These are phyloP conservation scores for Onychostruthus taczanowskii DNA, from an alignment of 2,113 vertebrate species.

Conservation along the genomic window DNA sequence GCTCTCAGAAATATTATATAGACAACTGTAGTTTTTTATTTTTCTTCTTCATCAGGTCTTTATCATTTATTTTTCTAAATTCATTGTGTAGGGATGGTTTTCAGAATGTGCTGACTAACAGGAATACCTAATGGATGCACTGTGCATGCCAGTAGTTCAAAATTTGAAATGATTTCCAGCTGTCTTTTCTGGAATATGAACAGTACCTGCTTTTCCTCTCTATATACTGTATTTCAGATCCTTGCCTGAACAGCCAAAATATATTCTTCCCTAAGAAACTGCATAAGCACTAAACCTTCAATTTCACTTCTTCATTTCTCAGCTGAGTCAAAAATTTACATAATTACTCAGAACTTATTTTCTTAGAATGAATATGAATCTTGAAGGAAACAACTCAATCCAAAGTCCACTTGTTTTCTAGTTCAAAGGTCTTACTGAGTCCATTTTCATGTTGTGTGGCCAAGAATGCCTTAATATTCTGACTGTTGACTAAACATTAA, in stretches of 20 bases:
- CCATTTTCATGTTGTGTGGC: not conserved
- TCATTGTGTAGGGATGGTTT: not conserved
- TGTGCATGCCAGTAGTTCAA: not conserved
- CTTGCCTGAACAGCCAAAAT: not conserved
- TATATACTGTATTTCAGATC: not conserved
- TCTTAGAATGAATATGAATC: not conserved
- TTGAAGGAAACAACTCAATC: not conserved
- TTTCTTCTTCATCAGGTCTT: not conserved
- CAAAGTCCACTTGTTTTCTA: constrained; percentile 4
- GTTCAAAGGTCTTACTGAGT: constrained; percentile 14
- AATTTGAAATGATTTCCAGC: constrained; percentile 40
- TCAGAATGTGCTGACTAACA: constrained; percentile 53
- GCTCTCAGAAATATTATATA: not conserved
- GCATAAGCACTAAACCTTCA: not conserved
- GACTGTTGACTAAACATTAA: not conserved
- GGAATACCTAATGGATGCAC: constrained; percentile 31
- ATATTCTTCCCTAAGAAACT: not conserved
- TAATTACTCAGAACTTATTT: constrained; percentile 1
- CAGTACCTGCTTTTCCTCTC: constrained; percentile 47
- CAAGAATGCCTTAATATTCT: not conserved
- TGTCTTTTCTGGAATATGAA: constrained; percentile 34
- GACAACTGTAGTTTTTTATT: not conserved
- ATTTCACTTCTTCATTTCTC: not conserved
- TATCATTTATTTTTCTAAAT: constrained; percentile 24
- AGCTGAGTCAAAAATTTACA: not conserved